These are phyloP conservation scores for Eilema griseolum DNA, from an alignment of 2,888 invertebrate genomes.

Conservation along the genomic window DNA sequence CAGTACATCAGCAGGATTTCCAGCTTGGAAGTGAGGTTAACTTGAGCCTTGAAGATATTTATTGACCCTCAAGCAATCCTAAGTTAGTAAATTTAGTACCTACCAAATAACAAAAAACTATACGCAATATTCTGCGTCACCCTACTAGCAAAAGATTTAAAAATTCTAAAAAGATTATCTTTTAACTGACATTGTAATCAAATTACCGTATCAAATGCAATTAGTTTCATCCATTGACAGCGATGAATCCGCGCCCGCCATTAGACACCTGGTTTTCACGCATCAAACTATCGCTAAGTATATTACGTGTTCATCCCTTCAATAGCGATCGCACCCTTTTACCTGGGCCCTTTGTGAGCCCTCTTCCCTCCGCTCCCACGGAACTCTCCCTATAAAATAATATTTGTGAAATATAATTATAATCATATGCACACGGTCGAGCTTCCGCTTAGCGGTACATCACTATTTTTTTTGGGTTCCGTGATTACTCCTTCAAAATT, in stretches of 20 bases:
- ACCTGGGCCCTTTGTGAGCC: slow-evolving; percentile 63
- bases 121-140: not conserved
- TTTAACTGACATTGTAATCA: slow-evolving; percentile 7
- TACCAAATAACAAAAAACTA: too few relatives aligned
- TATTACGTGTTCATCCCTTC: slow-evolving; percentile 74
- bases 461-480: slow-evolving; percentile 50
- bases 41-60: not conserved
- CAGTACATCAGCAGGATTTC: not conserved
- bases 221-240: slow-evolving; percentile 45
- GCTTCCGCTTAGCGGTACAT: slow-evolving; percentile 73
- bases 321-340: slow-evolving; percentile 51
- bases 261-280: slow-evolving; percentile 67
- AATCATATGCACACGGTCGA: slow-evolving; percentile 77
- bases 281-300: slow-evolving; percentile 67
- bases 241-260: slow-evolving; percentile 55
- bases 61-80: not conserved
- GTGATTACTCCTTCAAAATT: not conserved
- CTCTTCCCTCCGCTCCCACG: slow-evolving; percentile 73
- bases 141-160: slow-evolving; percentile 2
- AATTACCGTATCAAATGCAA: slow-evolving; percentile 48
- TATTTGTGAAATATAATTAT: slow-evolving; percentile 83
- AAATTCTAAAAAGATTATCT: slow-evolving; percentile 6
- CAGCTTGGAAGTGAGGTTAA: not conserved
- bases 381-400: slow-evolving; percentile 73
- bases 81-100: too few relatives aligned